Conservation (phyloP, 2,797 vertebrate species). For the Orestias chungarensis region DNA sequence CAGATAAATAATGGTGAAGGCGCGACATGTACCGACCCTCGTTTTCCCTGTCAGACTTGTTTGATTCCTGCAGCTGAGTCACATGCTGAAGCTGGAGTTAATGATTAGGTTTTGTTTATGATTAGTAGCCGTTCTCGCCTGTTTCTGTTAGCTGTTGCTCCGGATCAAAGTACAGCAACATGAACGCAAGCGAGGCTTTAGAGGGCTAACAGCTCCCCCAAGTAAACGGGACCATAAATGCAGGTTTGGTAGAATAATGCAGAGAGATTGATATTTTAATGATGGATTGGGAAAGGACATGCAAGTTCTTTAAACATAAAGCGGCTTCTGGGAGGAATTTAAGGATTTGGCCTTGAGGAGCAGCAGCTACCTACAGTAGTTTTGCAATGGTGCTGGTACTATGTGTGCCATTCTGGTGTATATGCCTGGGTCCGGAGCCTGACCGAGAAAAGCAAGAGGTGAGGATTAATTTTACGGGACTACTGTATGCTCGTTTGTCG, state of each 20-base stretch:
- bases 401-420: slow-evolving; percentile 86
- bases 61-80: slow-evolving; percentile 48
- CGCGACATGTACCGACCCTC: slow-evolving; percentile 5
- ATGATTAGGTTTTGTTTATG: slow-evolving; percentile 81
- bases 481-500: slow-evolving; percentile 11
- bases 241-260: slow-evolving; percentile 8
- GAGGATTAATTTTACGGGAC: slow-evolving; percentile 56
- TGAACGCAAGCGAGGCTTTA: slow-evolving; percentile 43
- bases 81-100: slow-evolving; percentile 73
- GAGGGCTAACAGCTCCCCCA: slow-evolving; percentile 40
- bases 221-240: slow-evolving; percentile 34
- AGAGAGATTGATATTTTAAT: slow-evolving; percentile 12
- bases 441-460: slow-evolving; percentile 81
- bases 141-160: slow-evolving; percentile 37
- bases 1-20: slow-evolving; percentile 23
- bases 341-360: slow-evolving; percentile 19
- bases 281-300: slow-evolving; percentile 30
- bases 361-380: slow-evolving; percentile 29
- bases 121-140: slow-evolving; percentile 67
- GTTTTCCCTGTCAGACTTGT: slow-evolving; percentile 28
- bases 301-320: slow-evolving; percentile 40
- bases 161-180: slow-evolving; percentile 73
- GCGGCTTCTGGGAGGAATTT: slow-evolving; percentile 7
- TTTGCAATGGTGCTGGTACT: slow-evolving; percentile 76
- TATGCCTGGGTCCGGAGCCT: slow-evolving; percentile 73